phyloP scores from a whole-genome alignment of 2,113 vertebrate genomes.

The Electrona antarctica region DNA sequence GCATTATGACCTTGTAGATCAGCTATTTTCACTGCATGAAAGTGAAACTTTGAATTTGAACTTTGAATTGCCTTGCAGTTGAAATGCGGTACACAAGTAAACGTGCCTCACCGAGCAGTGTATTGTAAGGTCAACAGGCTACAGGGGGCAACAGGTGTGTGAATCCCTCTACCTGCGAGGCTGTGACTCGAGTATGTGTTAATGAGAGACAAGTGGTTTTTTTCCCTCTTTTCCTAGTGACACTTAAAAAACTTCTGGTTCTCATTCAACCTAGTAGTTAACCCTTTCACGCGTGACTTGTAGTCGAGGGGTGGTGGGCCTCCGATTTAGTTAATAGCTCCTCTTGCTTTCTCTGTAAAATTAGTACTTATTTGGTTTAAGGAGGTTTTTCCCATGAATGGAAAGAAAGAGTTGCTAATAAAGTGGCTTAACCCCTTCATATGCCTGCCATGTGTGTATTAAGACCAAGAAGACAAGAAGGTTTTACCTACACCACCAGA shows the following conservation, averaged over 20 bases:
- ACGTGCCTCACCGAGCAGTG: too few relatives aligned
- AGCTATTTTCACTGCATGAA: too few relatives aligned
- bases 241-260: constrained; percentile 49
- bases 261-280: constrained; percentile 45
- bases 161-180: background rate
- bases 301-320: constrained; percentile 1
- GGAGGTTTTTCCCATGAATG: constrained; percentile 1
- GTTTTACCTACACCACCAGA: background rate
- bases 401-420: constrained; percentile 13
- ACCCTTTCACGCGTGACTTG: constrained; percentile 41
- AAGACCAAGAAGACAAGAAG: background rate
- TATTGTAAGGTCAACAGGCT: too few relatives aligned
- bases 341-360: constrained; percentile 38
- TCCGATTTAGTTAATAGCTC: constrained; percentile 47
- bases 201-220: constrained; percentile 41
- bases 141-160: constrained; percentile 54
- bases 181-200: background rate
- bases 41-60: background rate
- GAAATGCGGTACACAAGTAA: too few relatives aligned
- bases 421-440: constrained; percentile 1
- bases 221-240: constrained; percentile 11
- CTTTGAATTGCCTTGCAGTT: too few relatives aligned
- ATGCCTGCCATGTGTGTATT: background rate
- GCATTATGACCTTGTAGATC: too few relatives aligned
- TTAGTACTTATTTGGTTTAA: constrained; percentile 44